Percentiles rank a stretch among this genome's conserved stretches.
These are phyloP conservation scores for Dimorphilus gyrociliatus DNA, from an alignment of 2,888 invertebrate genomes.

Conservation along the genomic window DNA sequence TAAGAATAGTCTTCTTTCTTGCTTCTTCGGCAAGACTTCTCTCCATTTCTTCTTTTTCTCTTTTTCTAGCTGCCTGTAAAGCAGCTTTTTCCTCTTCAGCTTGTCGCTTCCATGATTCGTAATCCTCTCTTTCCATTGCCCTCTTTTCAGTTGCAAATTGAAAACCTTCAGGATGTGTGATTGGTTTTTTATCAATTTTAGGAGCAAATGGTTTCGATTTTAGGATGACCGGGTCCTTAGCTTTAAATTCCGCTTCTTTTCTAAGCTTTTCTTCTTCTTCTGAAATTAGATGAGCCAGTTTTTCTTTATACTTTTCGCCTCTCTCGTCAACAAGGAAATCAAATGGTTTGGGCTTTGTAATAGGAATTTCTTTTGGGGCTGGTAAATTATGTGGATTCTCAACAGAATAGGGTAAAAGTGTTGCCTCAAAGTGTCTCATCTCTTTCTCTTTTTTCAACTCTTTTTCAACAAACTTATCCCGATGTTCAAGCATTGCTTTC, in stretches of 20 bases:
- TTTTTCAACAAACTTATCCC: no score
- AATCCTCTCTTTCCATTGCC: conserved; percentile 36
- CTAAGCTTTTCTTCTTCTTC: no score
- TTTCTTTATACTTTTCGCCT: conserved; percentile 15
- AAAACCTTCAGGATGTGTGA: no score
- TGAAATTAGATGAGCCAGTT: no score
- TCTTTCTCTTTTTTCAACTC: no score
- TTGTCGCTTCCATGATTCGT: conserved; percentile 20
- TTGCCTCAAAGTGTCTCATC: no score
- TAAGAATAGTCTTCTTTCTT: conserved; percentile 22
- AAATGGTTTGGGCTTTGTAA: conserved; percentile 33
- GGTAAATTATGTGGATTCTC: conserved; percentile 38
- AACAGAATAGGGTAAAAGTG: no score
- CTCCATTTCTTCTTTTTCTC: conserved; percentile 18
- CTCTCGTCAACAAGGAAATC: conserved; percentile 21
- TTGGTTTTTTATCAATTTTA: no score
- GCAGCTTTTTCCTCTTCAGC: conserved; percentile 13
- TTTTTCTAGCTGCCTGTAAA: conserved; percentile 4
- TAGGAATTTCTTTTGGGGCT: conserved; percentile 17
- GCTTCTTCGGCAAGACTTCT: conserved; percentile 17
- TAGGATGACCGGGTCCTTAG: no score
- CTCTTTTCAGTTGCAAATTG: conserved; percentile 49
- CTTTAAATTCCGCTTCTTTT: no score
- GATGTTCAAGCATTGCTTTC: no score
- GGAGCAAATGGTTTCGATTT: no score